Evolutionary conservation across 2,888 invertebrate species (phyloP).

Genomic region (Bombylius discolor): DNA sequence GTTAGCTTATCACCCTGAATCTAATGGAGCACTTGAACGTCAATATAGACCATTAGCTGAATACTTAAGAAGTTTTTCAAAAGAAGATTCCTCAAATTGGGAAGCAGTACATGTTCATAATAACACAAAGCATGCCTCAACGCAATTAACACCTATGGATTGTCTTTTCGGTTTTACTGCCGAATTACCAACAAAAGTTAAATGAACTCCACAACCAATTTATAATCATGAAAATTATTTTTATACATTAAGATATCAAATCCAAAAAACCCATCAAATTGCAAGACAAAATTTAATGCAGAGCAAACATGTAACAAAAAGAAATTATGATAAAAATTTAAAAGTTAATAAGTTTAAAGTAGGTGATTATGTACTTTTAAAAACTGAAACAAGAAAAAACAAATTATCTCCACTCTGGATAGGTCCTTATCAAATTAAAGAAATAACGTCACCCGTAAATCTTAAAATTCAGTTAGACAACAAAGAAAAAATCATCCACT

Average conservation of each 20-base stretch:
- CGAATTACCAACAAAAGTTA: not conserved
- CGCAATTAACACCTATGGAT: slow-evolving; percentile 6
- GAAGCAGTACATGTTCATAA: too few relatives aligned
- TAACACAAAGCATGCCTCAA: not conserved
- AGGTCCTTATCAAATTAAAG: not conserved
- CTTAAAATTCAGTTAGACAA: too few relatives aligned
- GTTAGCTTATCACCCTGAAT: too few relatives aligned
- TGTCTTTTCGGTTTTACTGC: not conserved
- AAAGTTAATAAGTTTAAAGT: not conserved
- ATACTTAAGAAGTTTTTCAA: too few relatives aligned
- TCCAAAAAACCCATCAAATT: not conserved
- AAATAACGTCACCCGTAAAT: too few relatives aligned
- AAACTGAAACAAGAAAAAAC: not conserved
- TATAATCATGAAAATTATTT: not conserved
- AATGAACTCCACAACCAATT: not conserved
- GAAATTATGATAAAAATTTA: not conserved
- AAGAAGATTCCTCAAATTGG: too few relatives aligned
- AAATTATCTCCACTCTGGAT: not conserved
- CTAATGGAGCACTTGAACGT: too few relatives aligned
- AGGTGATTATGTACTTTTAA: not conserved
- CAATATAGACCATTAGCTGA: too few relatives aligned
- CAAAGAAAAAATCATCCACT: too few relatives aligned
- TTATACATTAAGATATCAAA: not conserved
- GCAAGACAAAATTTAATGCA: not conserved
- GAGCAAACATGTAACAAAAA: not conserved